phyloP scores from a whole-genome alignment of 2,797 vertebrate species.

The Pantherophis vulpinus region DNA sequence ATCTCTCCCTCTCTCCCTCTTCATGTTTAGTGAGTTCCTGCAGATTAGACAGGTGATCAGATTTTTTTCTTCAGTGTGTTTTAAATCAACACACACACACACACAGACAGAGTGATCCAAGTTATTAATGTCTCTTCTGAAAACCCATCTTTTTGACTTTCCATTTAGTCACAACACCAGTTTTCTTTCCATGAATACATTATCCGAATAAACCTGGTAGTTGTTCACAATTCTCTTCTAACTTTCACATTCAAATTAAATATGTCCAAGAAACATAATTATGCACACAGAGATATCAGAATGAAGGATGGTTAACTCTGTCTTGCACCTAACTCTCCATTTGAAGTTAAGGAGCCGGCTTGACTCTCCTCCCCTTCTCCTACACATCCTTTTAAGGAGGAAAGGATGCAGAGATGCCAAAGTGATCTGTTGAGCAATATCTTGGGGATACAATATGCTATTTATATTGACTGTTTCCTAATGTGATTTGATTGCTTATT shows the following conservation, averaged over 20 bases:
- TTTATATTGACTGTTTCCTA: too few relatives aligned
- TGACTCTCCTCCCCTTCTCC: not conserved
- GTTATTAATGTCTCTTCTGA: not conserved
- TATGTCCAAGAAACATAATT: not conserved
- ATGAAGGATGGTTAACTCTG: not conserved
- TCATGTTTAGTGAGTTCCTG: not conserved
- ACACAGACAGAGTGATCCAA: not conserved
- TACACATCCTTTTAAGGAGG: not conserved
- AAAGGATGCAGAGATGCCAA: not conserved
- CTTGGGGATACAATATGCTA: not conserved
- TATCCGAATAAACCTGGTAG: not conserved
- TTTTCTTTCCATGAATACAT: not conserved
- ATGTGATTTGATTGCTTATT: too few relatives aligned
- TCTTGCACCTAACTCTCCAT: not conserved
- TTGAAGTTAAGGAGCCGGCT: not conserved
- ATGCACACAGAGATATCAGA: not conserved
- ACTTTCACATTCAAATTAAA: not conserved
- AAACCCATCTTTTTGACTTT: not conserved
- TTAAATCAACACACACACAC: not conserved
- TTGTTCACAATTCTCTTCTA: not conserved
- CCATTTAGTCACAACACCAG: not conserved
- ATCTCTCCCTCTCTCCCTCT: not conserved
- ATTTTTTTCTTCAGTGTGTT: not conserved
- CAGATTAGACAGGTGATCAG: not conserved
- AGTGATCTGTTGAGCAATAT: not conserved